phyloP scores from a whole-genome alignment of 2,113 vertebrate genomes.

The Bubalus kerabau region DNA sequence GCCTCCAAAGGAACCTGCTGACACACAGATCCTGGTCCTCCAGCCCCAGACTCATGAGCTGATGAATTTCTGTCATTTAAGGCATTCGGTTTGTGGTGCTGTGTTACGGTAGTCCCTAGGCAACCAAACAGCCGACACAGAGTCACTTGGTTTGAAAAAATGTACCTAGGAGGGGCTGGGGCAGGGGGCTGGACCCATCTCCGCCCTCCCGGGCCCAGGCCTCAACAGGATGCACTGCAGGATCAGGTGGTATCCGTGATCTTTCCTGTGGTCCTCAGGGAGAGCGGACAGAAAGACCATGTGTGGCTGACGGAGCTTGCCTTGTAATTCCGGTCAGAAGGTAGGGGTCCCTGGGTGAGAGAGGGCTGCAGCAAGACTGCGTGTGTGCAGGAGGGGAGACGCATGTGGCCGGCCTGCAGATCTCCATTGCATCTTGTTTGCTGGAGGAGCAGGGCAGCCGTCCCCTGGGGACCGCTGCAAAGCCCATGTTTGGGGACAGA shows the following conservation, averaged over 20 bases:
- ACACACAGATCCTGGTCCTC: background rate
- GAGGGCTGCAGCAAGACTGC: background rate
- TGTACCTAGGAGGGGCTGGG: fast-evolving
- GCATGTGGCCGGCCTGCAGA: fast-evolving
- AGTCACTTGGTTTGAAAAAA: background rate
- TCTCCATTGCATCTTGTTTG: background rate
- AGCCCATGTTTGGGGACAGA: background rate
- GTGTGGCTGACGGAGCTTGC: fast-evolving
- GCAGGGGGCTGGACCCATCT: fast-evolving
- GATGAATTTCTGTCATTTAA: background rate
- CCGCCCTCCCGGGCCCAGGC: background rate
- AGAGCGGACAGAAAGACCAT: fast-evolving
- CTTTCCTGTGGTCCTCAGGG: fast-evolving
- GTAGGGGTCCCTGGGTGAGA: background rate
- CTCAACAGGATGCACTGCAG: fast-evolving
- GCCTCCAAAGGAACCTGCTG: background rate
- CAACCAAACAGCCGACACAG: too few relatives aligned
- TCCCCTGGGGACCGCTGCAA: background rate
- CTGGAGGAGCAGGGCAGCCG: background rate
- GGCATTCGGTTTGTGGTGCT: background rate
- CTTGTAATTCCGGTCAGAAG: background rate
- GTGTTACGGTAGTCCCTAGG: background rate
- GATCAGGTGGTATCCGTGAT: fast-evolving
- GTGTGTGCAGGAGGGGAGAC: background rate
- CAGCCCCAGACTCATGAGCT: background rate